A percentile compares a stretch with the other conserved stretches of the same genome.
phyloP scores from a whole-genome alignment of 2,113 vertebrate species.

The Calypte anna region DNA sequence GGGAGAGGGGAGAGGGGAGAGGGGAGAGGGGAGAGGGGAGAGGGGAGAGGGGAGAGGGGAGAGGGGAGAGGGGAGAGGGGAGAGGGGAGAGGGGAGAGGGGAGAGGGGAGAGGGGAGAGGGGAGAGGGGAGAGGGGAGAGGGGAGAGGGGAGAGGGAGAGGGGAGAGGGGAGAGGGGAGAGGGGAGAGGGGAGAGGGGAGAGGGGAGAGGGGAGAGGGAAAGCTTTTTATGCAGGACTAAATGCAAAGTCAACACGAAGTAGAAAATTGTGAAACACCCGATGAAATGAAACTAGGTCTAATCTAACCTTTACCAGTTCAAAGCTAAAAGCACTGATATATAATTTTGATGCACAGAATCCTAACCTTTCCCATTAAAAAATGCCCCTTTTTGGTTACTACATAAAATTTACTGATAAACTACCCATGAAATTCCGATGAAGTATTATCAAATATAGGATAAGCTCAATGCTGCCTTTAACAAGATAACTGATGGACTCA shows the following conservation, averaged over 20 bases:
- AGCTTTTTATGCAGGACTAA: neutral
- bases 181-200: too few relatives aligned
- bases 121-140: too few relatives aligned
- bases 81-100: too few relatives aligned
- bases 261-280: neutral
- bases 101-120: too few relatives aligned
- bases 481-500: neutral
- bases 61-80: too few relatives aligned
- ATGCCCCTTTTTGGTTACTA: neutral
- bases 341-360: neutral
- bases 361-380: neutral
- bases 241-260: neutral
- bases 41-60: too few relatives aligned
- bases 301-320: neutral
- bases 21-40: too few relatives aligned
- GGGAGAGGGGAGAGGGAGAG: too few relatives aligned
- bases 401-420: neutral
- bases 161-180: too few relatives aligned
- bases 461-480: neutral
- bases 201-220: too few relatives aligned
- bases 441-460: neutral
- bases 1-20: too few relatives aligned
- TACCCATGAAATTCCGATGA: neutral
- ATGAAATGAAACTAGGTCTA: neutral
- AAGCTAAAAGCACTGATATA: neutral